Evolutionary conservation across 2,797 vertebrate species (phyloP), one percentile per base, ranked within the genome.

Genomic region (Rhincodon typus): DNA sequence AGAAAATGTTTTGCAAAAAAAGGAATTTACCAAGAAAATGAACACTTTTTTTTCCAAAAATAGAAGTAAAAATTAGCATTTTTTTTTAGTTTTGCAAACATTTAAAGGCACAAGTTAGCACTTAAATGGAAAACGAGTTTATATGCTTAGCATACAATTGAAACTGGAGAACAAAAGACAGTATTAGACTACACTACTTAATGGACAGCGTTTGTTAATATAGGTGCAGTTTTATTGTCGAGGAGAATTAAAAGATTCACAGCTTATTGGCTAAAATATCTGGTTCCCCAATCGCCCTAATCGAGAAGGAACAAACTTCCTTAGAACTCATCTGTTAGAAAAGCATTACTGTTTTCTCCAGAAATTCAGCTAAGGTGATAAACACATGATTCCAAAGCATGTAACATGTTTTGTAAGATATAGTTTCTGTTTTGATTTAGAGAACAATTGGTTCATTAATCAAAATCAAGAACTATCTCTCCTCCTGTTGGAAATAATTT

Each of bases 101-200:
- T 96, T 96, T 84, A 96, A 97, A 98, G 98, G 98, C 98, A 98
- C 98, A 96, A 97, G 97, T 97, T 97, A 97, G 97, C 96, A 97
- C 50, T 97, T 97, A 97, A 97, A 97, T 97, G 97, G 97, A 97
- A 69, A 87, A 94, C 87, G 95, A 95, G 97, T 97, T 97, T 96
- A 97, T 97, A 97, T 96, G 97, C 97, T 97, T 96, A 97, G 98
- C 97, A 97, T 97, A 97, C 97, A 97, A 97, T 96, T 96, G 96
- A 97, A 97, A 97, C 97, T 97, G 96, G 96, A 96, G 96, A 97
- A 97, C 96, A 96, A 96, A 96, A 97, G 97, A 96, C 96, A 69
- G 67, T 96, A 97, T 97, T 97, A 97, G 96, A 97, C 97, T 97
- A 97, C 96, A 97, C 87, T 96, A 88, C 72, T 86, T 74, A 91